A percentile compares a stretch with the other conserved stretches of the same genome.
Evolutionary conservation across 1,140 invertebrate genomes (phyloP).

Genomic region (Papilio helenus): DNA sequence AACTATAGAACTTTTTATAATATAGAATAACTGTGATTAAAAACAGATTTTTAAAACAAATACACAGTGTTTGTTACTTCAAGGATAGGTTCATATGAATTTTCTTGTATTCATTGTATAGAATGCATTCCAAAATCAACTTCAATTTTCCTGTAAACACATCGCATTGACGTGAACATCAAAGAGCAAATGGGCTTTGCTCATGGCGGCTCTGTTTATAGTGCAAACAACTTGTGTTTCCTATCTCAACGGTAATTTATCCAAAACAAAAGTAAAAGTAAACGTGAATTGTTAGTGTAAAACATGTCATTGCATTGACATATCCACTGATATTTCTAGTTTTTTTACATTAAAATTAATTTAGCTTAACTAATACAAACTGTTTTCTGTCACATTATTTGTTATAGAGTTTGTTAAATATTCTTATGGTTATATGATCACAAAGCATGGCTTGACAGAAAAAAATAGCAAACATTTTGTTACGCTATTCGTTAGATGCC

Average conservation of each 20-base stretch:
- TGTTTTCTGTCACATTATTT: too few relatives aligned
- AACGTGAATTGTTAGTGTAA: too few relatives aligned
- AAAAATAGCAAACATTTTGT: not conserved
- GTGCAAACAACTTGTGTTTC: slow-evolving; percentile 12
- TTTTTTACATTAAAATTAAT: too few relatives aligned
- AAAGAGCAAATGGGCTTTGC: not conserved
- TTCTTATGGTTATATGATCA: too few relatives aligned
- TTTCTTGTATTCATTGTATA: not conserved
- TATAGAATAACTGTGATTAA: not conserved
- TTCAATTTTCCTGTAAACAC: slow-evolving; percentile 7
- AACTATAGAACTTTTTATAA: not conserved
- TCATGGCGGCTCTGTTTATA: slow-evolving; percentile 3
- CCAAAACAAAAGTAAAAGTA: not conserved
- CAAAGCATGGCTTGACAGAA: too few relatives aligned
- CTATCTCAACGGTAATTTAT: not conserved
- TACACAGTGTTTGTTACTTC: not conserved
- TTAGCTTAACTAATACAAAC: too few relatives aligned
- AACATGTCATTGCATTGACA: too few relatives aligned
- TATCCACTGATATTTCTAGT: too few relatives aligned
- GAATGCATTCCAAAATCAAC: slow-evolving; percentile 18
- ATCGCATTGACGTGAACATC: slow-evolving; percentile 21
- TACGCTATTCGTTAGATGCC: not conserved
- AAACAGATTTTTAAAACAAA: not conserved
- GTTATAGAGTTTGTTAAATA: too few relatives aligned
- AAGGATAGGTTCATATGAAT: not conserved